A percentile compares a stretch with the other conserved stretches of the same genome.
Conservation (phyloP, 2,797 vertebrate genomes). For the Pampus argenteus region DNA sequence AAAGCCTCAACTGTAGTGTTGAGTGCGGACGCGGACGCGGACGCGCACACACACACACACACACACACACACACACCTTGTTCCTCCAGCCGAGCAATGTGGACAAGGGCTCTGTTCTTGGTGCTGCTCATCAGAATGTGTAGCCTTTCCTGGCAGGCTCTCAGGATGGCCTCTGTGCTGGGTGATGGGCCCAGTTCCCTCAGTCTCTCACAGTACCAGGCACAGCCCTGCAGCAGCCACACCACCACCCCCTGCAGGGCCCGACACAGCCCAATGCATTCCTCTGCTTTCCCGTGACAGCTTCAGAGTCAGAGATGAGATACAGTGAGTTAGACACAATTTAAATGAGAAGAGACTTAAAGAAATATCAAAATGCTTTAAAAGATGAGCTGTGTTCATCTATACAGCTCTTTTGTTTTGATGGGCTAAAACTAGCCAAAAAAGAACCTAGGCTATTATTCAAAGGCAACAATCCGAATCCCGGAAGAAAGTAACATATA, state of each 20-base stretch:
- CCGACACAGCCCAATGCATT: constrained; percentile 95
- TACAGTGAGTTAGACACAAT: neutral
- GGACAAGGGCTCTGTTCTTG: constrained; percentile 95
- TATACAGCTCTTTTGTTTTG: no score
- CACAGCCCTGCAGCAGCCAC: constrained; percentile 94
- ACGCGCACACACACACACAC: neutral
- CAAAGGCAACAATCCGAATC: neutral
- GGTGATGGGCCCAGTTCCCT: constrained; percentile 85
- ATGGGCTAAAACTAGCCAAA: neutral
- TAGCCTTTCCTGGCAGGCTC: constrained; percentile 91
- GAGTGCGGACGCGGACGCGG: no score
- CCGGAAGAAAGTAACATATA: no score
- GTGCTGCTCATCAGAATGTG: constrained; percentile 87
- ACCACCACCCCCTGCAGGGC: constrained; percentile 90
- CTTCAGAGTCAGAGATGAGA: constrained; percentile 71
- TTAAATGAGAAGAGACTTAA: neutral
- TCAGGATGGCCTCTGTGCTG: constrained; percentile 87
- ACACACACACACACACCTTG: constrained; percentile 80
- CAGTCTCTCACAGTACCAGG: constrained; percentile 90
- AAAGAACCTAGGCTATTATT: neutral
- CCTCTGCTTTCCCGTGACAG: constrained; percentile 96
- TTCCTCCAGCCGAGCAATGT: constrained; percentile 96
- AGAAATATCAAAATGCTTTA: no score
- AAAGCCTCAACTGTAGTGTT: no score
- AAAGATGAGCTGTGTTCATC: no score